Evolutionary conservation across 1,140 invertebrate species (phyloP).

Genomic region (Drosophila miranda): DNA sequence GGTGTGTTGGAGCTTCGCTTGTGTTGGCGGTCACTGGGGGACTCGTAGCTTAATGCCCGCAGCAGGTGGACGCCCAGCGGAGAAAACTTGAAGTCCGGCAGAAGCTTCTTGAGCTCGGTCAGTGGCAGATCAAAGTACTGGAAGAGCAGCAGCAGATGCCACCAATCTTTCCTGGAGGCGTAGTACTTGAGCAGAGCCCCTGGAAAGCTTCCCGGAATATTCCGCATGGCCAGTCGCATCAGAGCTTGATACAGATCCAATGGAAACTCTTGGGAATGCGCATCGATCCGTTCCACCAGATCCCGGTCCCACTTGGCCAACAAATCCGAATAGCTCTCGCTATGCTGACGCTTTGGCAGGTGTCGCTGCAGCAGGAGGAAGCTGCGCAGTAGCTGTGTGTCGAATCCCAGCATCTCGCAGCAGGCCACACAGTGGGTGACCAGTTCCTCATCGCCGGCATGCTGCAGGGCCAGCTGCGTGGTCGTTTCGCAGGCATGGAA

Average conservation of each 20-base stretch:
- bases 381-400: conserved; percentile 83
- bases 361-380: conserved; percentile 63
- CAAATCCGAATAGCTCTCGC: conserved; percentile 30
- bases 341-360: conserved; percentile 13
- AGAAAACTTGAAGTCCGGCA: conserved; percentile 79
- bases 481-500: conserved; percentile 81
- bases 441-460: conserved; percentile 82
- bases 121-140: conserved; percentile 85
- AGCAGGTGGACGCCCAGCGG: conserved; percentile 82
- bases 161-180: conserved; percentile 84
- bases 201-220: conserved; percentile 81
- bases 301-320: conserved; percentile 51
- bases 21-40: conserved; percentile 45
- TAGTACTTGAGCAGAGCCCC: conserved; percentile 83
- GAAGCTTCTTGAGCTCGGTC: conserved; percentile 82
- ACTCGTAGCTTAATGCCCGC: conserved; percentile 67
- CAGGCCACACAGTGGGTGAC: conserved; percentile 85
- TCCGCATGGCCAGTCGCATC: conserved; percentile 66
- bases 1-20: conserved; percentile 51
- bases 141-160: conserved; percentile 84
- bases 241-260: conserved; percentile 62
- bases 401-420: conserved; percentile 84
- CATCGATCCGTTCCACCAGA: conserved; percentile 35
- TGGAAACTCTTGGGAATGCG: conserved; percentile 51
- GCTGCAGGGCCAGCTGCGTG: conserved; percentile 83